Evolutionary conservation across 2,797 vertebrate species (phyloP).

Genomic region (Channallabes apus): DNA sequence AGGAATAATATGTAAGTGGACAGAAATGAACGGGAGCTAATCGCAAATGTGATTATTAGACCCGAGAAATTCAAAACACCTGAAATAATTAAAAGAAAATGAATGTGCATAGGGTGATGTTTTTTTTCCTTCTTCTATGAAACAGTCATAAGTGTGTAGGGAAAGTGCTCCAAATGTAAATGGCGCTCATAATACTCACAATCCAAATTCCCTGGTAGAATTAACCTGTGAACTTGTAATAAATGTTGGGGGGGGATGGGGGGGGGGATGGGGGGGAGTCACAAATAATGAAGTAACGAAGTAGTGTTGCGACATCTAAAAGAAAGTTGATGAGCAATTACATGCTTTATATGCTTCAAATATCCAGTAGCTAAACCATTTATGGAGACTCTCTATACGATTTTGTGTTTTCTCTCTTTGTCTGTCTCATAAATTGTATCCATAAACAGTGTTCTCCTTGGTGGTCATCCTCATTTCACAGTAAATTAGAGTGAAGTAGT

Average conservation of each 20-base stretch:
- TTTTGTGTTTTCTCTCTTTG: neutral
- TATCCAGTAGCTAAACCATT: neutral
- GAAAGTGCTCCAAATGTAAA: neutral
- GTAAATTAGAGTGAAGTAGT: constrained; percentile 40
- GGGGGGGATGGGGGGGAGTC: too few species aligned
- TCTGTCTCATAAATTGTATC: constrained; percentile 2
- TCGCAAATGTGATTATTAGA: neutral
- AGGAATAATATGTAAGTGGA: neutral
- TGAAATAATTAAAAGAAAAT: neutral
- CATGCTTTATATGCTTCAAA: neutral
- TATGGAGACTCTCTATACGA: neutral
- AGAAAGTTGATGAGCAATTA: constrained; percentile 9
- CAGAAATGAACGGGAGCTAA: neutral
- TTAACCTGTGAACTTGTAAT: neutral
- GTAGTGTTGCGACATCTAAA: neutral
- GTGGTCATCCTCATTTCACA: constrained; percentile 48
- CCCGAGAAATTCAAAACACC: neutral
- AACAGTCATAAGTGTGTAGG: neutral
- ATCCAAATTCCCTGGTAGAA: neutral
- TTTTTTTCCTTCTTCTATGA: neutral
- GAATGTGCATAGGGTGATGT: neutral
- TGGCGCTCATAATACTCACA: neutral
- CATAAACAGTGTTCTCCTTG: constrained; percentile 25
- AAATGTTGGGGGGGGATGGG: neutral
- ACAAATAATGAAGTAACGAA: neutral